phyloP scores from a whole-genome alignment of 2,113 vertebrate species.

The Stomatorhinus ivindoensis region DNA sequence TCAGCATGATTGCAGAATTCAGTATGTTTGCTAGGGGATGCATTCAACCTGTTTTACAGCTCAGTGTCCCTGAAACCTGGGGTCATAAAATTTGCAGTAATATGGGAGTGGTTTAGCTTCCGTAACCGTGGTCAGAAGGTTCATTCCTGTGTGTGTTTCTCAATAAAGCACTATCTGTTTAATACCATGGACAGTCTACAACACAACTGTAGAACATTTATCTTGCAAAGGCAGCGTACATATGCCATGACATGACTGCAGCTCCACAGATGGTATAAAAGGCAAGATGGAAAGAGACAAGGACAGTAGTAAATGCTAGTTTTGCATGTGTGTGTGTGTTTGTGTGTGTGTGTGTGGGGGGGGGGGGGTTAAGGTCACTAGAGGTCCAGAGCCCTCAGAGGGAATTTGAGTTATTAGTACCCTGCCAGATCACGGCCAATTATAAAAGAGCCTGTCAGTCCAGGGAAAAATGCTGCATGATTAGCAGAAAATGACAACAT shows the following conservation, averaged over 20 bases:
- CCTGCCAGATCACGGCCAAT: slow-evolving; percentile 99
- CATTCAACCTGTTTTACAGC: background rate
- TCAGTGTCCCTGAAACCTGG: background rate
- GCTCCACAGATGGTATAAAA: background rate
- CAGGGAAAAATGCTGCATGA: slow-evolving; percentile 98
- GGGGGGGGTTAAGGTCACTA: slow-evolving; percentile 74
- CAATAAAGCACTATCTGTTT: background rate
- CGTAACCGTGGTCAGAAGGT: background rate
- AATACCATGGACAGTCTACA: background rate
- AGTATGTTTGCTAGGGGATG: background rate
- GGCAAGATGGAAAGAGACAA: background rate
- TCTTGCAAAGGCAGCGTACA: background rate
- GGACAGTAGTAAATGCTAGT: background rate
- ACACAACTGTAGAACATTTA: background rate
- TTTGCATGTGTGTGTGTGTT: background rate
- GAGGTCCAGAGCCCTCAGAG: slow-evolving; percentile 90
- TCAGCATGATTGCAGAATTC: background rate
- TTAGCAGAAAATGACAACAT: slow-evolving; percentile 99
- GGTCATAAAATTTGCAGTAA: background rate
- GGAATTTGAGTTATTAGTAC: slow-evolving; percentile 99
- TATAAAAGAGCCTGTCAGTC: slow-evolving; percentile 99
- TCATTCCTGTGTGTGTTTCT: background rate
- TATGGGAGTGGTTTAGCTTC: background rate
- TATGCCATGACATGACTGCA: background rate
- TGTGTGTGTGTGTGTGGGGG: background rate